Evolutionary conservation across 2,113 vertebrate genomes (phyloP).

Genomic region (Mirounga angustirostris): DNA sequence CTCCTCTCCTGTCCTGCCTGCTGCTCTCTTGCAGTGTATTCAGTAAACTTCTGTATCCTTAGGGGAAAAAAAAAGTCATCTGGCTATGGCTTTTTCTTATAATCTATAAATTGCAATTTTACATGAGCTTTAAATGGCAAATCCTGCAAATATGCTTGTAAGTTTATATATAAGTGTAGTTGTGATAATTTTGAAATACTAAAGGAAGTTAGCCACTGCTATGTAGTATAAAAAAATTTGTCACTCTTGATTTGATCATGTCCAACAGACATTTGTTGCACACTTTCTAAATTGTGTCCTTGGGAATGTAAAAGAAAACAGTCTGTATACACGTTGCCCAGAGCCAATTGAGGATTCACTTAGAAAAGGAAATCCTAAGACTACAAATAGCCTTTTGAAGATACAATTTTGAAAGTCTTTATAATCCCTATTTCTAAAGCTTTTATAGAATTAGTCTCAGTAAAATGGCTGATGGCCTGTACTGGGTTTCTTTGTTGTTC

Average conservation of each 20-base stretch:
- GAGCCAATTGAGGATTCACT: not conserved
- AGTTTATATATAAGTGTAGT: not conserved
- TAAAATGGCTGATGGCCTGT: conserved; percentile 9
- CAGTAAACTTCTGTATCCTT: not conserved
- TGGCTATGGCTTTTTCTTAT: not conserved
- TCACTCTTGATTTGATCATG: not conserved
- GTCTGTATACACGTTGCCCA: not conserved
- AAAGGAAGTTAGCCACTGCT: not conserved
- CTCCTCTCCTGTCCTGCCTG: not conserved
- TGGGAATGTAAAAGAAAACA: not conserved
- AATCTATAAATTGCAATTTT: conserved; percentile 15
- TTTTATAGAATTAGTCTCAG: not conserved
- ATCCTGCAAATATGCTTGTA: not conserved
- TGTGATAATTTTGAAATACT: conserved; percentile 56
- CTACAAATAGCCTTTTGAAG: not conserved
- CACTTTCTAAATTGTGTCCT: not conserved
- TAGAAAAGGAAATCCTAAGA: not conserved
- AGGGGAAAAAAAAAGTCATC: not conserved
- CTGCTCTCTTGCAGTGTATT: not conserved
- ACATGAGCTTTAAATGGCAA: conserved; percentile 7
- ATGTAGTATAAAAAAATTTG: not conserved
- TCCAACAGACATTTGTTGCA: not conserved
- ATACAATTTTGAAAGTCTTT: not conserved
- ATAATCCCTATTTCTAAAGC: not conserved
- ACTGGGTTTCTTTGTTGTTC: conserved; percentile 64